Percentiles rank a stretch among this genome's conserved stretches.
Conservation (phyloP, 2,113 vertebrate species). For the Cheirogaleus medius region DNA sequence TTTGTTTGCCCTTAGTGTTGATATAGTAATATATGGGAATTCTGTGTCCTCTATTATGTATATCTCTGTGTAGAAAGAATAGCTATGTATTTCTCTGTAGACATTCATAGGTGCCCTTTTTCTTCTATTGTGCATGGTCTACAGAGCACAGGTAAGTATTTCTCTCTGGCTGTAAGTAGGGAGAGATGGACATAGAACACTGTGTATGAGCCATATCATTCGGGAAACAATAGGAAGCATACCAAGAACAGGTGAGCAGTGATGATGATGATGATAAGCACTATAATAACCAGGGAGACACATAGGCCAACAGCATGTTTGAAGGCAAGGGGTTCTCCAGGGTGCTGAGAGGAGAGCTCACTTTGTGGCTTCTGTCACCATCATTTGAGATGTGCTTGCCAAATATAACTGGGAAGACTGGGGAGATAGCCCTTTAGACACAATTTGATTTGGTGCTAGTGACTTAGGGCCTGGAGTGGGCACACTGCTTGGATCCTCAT, state of each 20-base stretch:
- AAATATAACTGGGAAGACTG: not conserved
- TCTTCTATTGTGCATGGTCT: not conserved
- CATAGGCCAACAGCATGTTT: not conserved
- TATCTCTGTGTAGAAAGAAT: not conserved
- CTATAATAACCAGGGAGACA: not conserved
- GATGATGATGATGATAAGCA: no score
- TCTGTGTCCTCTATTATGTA: not conserved
- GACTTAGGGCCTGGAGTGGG: not conserved
- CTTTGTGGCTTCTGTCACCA: not conserved
- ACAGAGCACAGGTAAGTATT: not conserved
- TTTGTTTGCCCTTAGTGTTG: not conserved
- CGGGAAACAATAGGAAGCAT: not conserved
- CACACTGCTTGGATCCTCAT: not conserved
- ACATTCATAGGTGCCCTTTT: not conserved
- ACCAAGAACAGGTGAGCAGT: not conserved
- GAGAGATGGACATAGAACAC: not conserved
- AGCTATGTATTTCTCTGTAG: not conserved
- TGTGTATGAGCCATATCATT: fast-evolving
- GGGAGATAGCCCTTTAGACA: not conserved
- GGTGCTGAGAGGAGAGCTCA: not conserved
- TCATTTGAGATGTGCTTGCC: not conserved
- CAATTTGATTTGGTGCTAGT: not conserved
- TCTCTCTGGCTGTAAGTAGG: not conserved
- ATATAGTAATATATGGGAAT: not conserved
- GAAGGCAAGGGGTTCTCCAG: not conserved